Percentiles rank a stretch among this genome's conserved stretches.
Evolutionary conservation across 1,140 invertebrate species (phyloP).

Genomic region (Heterodera carotae): DNA sequence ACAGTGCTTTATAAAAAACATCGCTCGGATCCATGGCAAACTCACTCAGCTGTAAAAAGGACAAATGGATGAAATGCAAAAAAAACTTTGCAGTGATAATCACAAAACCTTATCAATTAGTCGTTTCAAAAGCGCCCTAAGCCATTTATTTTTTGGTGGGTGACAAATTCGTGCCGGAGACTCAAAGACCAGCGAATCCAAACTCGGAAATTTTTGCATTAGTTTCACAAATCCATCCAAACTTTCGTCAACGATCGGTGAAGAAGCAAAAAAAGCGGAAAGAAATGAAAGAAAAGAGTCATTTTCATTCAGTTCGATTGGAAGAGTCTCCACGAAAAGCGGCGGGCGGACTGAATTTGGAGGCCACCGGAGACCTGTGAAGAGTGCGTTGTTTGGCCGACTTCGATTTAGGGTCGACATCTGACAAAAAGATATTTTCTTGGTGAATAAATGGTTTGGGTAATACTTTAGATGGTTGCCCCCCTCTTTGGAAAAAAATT

Average conservation of each 20-base stretch:
- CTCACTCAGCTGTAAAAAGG: conserved; percentile 8
- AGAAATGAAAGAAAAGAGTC: not conserved
- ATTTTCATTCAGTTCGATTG: not conserved
- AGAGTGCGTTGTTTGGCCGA: conserved; percentile 25
- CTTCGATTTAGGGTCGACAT: conserved; percentile 33
- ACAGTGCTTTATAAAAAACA: conserved; percentile 28
- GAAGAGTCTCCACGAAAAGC: not conserved
- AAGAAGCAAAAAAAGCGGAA: not conserved
- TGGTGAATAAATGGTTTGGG: no score
- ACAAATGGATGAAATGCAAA: conserved; percentile 6
- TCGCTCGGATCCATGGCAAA: conserved; percentile 20
- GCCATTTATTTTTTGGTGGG: not conserved
- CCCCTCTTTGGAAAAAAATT: no score
- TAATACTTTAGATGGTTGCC: no score
- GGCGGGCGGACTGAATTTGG: conserved; percentile 1
- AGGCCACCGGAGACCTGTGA: not conserved
- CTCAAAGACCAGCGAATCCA: not conserved
- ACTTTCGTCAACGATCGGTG: not conserved
- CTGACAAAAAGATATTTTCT: conserved; percentile 26
- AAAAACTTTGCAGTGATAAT: not conserved
- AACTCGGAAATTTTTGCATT: not conserved
- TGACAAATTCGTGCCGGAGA: not conserved
- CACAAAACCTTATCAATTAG: not conserved
- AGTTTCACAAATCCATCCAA: not conserved
- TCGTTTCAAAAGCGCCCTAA: not conserved